phyloP scores from a whole-genome alignment of 2,888 invertebrate genomes.

The Drosophila basisetae region DNA sequence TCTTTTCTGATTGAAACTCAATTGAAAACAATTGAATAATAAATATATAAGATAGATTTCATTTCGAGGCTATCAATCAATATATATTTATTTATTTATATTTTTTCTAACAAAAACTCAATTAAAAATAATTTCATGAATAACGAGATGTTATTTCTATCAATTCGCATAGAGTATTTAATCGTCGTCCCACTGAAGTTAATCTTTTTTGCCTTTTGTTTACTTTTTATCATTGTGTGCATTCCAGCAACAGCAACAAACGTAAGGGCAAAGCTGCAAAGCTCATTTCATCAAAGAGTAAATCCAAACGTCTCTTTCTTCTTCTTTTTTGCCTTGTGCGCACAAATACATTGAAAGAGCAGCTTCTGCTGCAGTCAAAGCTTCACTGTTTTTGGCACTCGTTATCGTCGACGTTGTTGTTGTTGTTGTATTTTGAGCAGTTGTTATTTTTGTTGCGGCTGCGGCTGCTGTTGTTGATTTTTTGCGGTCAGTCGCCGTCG shows the following conservation, averaged over 20 bases:
- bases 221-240: conserved; percentile 13
- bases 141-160: not conserved
- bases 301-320: conserved; percentile 37
- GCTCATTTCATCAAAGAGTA: conserved; percentile 41
- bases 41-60: not conserved
- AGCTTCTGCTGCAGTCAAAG: conserved; percentile 35
- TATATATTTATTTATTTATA: not conserved
- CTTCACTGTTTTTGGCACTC: conserved; percentile 68
- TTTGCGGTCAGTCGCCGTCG: conserved; percentile 55
- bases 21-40: not conserved
- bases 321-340: conserved; percentile 2
- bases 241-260: conserved; percentile 11
- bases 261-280: conserved; percentile 15
- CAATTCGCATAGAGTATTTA: not conserved
- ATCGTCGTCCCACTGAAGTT: not conserved
- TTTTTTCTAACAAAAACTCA: not conserved
- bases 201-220: conserved; percentile 7
- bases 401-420: conserved; percentile 27
- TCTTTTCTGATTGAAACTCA: not conserved
- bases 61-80: not conserved
- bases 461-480: conserved; percentile 34
- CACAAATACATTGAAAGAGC: conserved; percentile 35
- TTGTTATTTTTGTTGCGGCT: conserved; percentile 32
- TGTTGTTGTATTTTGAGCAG: conserved; percentile 46
- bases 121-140: not conserved